A percentile compares a stretch with the other conserved stretches of the same genome.
Conservation (phyloP, 1,140 invertebrate species). For the Trypoxylus dichotomus region DNA sequence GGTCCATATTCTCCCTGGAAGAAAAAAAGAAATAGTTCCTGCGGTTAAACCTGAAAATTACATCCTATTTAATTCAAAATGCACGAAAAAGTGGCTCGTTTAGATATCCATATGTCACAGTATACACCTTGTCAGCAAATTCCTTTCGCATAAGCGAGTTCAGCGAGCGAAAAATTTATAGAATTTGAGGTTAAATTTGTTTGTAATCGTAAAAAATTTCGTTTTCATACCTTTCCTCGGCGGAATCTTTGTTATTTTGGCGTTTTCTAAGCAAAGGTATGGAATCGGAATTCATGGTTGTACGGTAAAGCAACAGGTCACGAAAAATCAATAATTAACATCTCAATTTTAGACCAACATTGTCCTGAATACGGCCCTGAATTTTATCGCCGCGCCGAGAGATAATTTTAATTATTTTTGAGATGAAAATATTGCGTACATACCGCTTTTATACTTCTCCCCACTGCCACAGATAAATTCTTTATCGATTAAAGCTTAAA, state of each 20-base stretch:
- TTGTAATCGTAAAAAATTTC: background rate
- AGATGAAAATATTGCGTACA: background rate
- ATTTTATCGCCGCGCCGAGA: too few relatives aligned
- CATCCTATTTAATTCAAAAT: background rate
- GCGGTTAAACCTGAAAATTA: too few relatives aligned
- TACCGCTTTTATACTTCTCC: background rate
- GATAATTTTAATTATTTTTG: background rate
- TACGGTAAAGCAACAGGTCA: background rate
- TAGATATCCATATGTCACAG: background rate
- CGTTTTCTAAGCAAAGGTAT: background rate
- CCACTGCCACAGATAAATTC: slow-evolving; percentile 16
- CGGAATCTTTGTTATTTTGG: background rate
- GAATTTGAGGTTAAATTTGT: background rate
- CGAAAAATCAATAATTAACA: background rate
- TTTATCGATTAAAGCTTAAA: too few relatives aligned
- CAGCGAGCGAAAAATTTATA: background rate
- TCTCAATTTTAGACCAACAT: too few relatives aligned
- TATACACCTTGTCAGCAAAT: too few relatives aligned
- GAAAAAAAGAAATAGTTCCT: background rate
- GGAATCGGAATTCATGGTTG: background rate
- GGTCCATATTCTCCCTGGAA: slow-evolving; percentile 35
- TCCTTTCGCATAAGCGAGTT: background rate
- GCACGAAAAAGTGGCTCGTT: background rate
- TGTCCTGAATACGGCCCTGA: too few relatives aligned
- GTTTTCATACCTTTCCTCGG: background rate